Evolutionary conservation across 2,113 vertebrate genomes (phyloP).

Genomic region (Cercopithecus mona): DNA sequence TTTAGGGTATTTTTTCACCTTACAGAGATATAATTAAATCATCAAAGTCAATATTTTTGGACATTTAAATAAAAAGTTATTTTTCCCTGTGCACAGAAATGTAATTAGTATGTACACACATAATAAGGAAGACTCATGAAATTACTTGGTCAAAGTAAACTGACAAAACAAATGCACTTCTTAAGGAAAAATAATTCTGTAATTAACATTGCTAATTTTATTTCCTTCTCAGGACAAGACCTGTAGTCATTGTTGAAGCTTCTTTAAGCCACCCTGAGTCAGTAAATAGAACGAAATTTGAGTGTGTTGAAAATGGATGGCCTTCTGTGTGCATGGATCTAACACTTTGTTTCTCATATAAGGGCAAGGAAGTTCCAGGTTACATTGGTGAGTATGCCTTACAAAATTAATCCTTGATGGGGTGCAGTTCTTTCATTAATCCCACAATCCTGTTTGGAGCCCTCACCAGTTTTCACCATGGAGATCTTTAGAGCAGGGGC

Average conservation of each 20-base stretch:
- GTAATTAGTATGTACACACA: not conserved
- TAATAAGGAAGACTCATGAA: not conserved
- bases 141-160: not conserved
- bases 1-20: not conserved
- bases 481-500: not conserved
- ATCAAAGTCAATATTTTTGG: not conserved
- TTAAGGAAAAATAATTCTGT: conserved; percentile 49
- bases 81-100: not conserved
- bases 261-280: conserved; percentile 87
- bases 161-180: not conserved
- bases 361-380: conserved; percentile 88
- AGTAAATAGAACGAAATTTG: conserved; percentile 87
- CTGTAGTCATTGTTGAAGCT: conserved; percentile 92
- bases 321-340: conserved; percentile 89
- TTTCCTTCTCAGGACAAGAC: conserved; percentile 89
- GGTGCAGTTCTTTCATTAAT: not conserved
- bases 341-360: conserved; percentile 92
- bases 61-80: conserved; percentile 11
- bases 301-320: conserved; percentile 87
- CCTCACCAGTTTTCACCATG: not conserved
- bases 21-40: conserved; percentile 47
- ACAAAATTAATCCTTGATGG: not conserved
- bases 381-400: conserved; percentile 87
- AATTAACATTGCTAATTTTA: conserved; percentile 51
- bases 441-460: not conserved